Percentiles rank a stretch among this genome's conserved stretches.
Evolutionary conservation across 2,888 invertebrate species (phyloP).

Genomic region (Limnephilus auricula): DNA sequence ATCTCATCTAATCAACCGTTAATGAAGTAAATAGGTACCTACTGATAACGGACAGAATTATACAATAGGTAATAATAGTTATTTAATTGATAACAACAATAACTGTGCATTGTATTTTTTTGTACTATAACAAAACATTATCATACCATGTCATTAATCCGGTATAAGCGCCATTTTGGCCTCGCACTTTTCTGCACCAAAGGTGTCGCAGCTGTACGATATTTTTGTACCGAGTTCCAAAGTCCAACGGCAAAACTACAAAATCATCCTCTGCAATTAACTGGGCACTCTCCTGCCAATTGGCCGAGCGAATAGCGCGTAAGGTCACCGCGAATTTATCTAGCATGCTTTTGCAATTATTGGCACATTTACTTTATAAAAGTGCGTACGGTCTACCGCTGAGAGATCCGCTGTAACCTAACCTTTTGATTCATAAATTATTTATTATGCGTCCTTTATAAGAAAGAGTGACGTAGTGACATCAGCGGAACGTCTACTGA

Average conservation of each 20-base stretch:
- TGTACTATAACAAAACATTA: no score
- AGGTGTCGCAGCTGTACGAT: background rate
- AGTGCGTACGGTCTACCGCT: background rate
- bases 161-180: background rate
- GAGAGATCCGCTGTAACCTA: background rate
- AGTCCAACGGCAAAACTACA: background rate
- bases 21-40: no score
- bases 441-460: background rate
- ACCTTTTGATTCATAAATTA: background rate
- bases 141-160: background rate
- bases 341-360: background rate
- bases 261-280: background rate
- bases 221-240: background rate
- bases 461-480: background rate
- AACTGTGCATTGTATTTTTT: no score
- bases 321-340: background rate
- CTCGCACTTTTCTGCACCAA: conserved; percentile 2
- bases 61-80: no score
- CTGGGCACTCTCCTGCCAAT: background rate
- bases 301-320: background rate
- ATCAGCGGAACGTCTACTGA: background rate
- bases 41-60: no score
- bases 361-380: background rate
- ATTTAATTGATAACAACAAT: no score
- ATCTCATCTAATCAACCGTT: no score